Percentiles rank a stretch among this genome's conserved stretches.
phyloP scores from a whole-genome alignment of 2,113 vertebrate species.

The Strix aluco region DNA sequence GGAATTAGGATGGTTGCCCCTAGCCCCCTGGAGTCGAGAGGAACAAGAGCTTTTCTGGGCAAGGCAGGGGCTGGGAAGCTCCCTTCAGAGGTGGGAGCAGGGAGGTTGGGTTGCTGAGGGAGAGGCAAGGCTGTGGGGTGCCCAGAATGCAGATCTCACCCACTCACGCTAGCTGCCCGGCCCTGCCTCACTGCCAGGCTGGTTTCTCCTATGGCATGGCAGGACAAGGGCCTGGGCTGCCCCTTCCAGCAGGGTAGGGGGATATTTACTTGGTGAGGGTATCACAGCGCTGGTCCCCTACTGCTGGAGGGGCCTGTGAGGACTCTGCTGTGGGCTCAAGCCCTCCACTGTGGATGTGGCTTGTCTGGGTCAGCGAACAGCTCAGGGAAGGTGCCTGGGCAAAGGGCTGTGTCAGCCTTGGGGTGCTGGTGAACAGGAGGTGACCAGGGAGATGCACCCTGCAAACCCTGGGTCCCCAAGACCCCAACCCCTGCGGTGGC shows the following conservation, averaged over 20 bases:
- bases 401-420: background rate
- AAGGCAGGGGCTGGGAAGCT: background rate
- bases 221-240: background rate
- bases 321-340: background rate
- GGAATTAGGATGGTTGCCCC: background rate
- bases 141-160: background rate
- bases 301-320: fast-evolving
- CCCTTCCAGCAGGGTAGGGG: background rate
- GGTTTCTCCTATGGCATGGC: background rate
- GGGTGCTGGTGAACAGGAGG: background rate
- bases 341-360: background rate
- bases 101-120: background rate
- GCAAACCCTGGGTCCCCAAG: background rate
- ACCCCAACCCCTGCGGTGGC: fast-evolving
- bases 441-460: background rate
- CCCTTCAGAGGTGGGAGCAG: background rate
- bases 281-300: background rate
- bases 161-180: fast-evolving
- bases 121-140: background rate
- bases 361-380: background rate
- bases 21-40: fast-evolving
- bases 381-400: background rate
- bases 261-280: background rate
- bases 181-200: background rate
- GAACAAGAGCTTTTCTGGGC: background rate